Evolutionary conservation across 2,113 vertebrate species (phyloP).

Genomic region (Ceratotherium simum): DNA sequence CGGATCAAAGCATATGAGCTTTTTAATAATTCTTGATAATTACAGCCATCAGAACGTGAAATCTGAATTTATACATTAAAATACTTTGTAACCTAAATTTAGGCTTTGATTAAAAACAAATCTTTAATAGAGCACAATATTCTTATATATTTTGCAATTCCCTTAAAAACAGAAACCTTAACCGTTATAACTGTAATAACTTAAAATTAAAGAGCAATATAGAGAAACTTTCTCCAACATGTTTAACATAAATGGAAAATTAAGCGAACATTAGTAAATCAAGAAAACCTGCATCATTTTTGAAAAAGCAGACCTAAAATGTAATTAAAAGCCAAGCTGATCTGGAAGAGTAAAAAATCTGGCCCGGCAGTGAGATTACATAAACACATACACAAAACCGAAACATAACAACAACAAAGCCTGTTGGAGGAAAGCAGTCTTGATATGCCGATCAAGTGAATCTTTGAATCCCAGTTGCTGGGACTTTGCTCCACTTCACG

Average conservation of each 20-base stretch:
- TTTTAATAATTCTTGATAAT: not conserved
- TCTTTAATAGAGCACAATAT: not conserved
- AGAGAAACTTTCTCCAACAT: not conserved
- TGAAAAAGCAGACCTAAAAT: not conserved
- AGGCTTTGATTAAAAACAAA: conserved; percentile 7
- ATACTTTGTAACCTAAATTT: conserved; percentile 22
- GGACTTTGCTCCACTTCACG: conserved; percentile 84
- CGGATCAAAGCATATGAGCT: not conserved
- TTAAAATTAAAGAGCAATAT: not conserved
- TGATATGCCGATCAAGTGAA: conserved; percentile 57
- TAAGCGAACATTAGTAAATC: not conserved
- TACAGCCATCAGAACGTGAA: not conserved
- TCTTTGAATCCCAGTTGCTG: conserved; percentile 79
- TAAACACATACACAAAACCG: conserved; percentile 22
- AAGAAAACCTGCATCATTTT: not conserved
- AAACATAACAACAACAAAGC: not conserved
- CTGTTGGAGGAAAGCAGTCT: conserved; percentile 1
- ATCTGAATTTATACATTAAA: not conserved
- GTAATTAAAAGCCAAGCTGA: conserved; percentile 46
- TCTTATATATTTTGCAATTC: not conserved
- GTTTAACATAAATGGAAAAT: conserved; percentile 38
- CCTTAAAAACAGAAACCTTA: conserved; percentile 52
- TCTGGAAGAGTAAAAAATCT: conserved; percentile 2
- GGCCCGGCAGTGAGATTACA: conserved; percentile 52
- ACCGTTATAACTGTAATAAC: not conserved